phyloP scores from a whole-genome alignment of 2,888 invertebrate species.

The Tiliacea citrago region DNA sequence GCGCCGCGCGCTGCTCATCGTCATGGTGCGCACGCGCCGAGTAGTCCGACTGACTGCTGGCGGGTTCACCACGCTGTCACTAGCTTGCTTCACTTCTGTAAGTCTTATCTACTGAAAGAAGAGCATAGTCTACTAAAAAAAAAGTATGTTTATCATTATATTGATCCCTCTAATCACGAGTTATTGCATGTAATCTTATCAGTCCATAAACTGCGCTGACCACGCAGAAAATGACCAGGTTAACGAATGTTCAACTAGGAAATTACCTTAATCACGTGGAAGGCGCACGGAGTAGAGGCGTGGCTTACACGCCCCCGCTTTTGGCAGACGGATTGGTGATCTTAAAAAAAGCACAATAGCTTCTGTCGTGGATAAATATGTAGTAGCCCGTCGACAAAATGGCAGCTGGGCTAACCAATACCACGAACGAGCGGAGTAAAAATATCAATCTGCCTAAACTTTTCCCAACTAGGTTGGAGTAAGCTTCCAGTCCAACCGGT shows the following conservation, averaged over 20 bases:
- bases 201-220: conserved; percentile 2
- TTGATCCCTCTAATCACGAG: conserved; percentile 8
- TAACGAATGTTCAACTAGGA: not conserved
- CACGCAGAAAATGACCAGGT: not conserved
- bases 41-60: conserved; percentile 80
- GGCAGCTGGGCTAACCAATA: not conserved
- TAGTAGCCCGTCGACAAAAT: not conserved
- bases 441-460: no score
- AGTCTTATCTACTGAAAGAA: conserved; percentile 35
- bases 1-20: conserved; percentile 76
- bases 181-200: not conserved
- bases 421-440: not conserved
- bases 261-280: conserved; percentile 4
- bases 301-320: not conserved
- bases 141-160: conserved; percentile 19
- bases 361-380: not conserved
- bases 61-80: conserved; percentile 84
- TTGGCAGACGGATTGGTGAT: not conserved
- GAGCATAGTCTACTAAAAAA: not conserved
- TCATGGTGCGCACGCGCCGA: conserved; percentile 78
- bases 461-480: no score
- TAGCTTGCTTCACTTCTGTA: conserved; percentile 84
- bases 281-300: not conserved
- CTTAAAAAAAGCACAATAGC: not conserved
- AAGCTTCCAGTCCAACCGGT: no score